Percentiles rank a stretch among this genome's conserved stretches.
Evolutionary conservation across 2,113 vertebrate genomes (phyloP).

Genomic region (Macroglossus sobrinus): DNA sequence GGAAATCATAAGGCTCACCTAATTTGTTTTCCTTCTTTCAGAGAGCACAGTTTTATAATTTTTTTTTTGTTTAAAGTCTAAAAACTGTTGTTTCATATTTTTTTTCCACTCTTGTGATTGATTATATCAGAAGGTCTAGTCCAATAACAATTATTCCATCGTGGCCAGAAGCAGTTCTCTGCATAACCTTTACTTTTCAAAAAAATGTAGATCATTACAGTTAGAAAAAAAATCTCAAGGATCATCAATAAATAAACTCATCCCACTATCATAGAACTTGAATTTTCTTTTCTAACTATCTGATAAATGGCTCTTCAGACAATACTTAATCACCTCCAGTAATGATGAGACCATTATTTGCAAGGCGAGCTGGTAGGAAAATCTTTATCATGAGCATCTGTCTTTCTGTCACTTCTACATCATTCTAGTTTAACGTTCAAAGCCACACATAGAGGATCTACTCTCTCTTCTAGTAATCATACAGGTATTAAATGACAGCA

Average conservation of each 20-base stretch:
- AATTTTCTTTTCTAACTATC: neutral
- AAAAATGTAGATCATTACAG: neutral
- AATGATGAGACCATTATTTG: neutral
- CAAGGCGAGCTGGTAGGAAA: neutral
- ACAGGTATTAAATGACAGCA: neutral
- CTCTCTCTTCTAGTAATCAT: neutral
- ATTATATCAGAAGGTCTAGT: neutral
- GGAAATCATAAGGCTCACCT: neutral
- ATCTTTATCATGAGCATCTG: neutral
- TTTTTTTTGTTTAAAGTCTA: neutral
- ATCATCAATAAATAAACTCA: neutral
- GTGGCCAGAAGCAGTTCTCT: neutral
- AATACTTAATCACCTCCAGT: neutral
- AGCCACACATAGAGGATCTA: neutral
- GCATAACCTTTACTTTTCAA: neutral
- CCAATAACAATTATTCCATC: neutral
- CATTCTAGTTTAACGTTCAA: neutral
- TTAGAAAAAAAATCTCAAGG: neutral
- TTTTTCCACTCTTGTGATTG: neutral
- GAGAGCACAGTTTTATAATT: neutral
- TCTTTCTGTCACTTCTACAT: neutral
- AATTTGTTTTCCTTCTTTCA: neutral
- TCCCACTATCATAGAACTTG: rapidly evolving
- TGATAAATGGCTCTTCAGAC: neutral
- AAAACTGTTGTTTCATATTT: neutral